A percentile compares a stretch with the other conserved stretches of the same genome.
Evolutionary conservation across 2,888 invertebrate species (phyloP).

Genomic region (Hypercompe scribonia): DNA sequence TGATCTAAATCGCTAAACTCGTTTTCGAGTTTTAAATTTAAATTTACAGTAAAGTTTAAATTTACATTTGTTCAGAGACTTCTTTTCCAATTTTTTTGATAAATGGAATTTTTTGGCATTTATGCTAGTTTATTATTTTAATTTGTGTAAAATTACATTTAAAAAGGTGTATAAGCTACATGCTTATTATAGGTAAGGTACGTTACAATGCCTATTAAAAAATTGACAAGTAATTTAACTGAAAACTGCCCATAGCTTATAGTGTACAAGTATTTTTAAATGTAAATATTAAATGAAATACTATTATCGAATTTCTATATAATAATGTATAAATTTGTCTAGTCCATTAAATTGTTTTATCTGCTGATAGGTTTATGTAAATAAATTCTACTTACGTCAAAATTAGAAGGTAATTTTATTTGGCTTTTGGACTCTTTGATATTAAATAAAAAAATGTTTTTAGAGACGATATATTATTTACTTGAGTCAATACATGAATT

Average conservation of each 20-base stretch:
- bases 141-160: background rate
- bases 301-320: slow-evolving; percentile 12
- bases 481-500: no score
- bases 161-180: background rate
- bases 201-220: background rate
- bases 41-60: background rate
- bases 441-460: no score
- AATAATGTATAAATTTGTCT: slow-evolving; percentile 28
- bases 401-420: background rate
- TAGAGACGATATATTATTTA: no score
- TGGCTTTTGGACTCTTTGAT: no score
- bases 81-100: background rate
- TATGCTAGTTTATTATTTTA: background rate
- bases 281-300: slow-evolving; percentile 29
- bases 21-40: background rate
- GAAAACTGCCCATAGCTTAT: background rate
- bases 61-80: background rate
- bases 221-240: background rate
- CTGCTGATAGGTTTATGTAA: slow-evolving; percentile 24
- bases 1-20: background rate
- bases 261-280: slow-evolving; percentile 9
- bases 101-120: background rate
- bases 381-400: slow-evolving; percentile 22
- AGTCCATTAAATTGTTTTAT: slow-evolving; percentile 38
- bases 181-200: background rate